These are phyloP conservation scores for Spheniscus humboldti DNA, from an alignment of 2,797 vertebrate genomes.

Conservation along the genomic window DNA sequence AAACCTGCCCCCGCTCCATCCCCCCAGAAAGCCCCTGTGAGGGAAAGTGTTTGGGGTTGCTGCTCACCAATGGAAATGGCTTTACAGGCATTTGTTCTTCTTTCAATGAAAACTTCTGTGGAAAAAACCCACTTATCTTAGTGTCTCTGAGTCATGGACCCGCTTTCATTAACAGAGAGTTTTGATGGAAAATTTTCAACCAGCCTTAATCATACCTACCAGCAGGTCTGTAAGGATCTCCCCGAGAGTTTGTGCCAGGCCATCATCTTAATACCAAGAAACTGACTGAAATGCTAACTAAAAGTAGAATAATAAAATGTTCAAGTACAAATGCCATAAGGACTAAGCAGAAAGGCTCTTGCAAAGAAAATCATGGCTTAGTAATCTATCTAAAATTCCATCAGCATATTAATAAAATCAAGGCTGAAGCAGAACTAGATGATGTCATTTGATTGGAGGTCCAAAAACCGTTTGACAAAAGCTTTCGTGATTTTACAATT, in stretches of 20 bases:
- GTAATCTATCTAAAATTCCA: neutral
- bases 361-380: neutral
- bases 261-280: conserved; percentile 41
- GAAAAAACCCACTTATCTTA: neutral
- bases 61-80: neutral
- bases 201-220: conserved; percentile 41
- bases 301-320: conserved; percentile 53
- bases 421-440: neutral
- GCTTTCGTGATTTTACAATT: neutral
- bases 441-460: neutral
- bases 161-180: conserved; percentile 19
- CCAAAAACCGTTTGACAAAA: neutral
- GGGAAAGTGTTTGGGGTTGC: neutral
- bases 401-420: neutral
- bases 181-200: conserved; percentile 49
- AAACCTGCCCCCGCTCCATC: neutral
- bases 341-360: conserved; percentile 7
- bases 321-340: neutral
- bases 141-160: conserved; percentile 17
- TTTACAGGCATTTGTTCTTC: neutral
- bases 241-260: conserved; percentile 2
- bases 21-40: neutral
- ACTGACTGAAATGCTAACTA: conserved; percentile 31
- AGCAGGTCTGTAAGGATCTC: conserved; percentile 41
- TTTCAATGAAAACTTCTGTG: neutral